These are phyloP conservation scores for Cyclophora punctaria DNA, from an alignment of 2,888 invertebrate species.

Conservation along the genomic window DNA sequence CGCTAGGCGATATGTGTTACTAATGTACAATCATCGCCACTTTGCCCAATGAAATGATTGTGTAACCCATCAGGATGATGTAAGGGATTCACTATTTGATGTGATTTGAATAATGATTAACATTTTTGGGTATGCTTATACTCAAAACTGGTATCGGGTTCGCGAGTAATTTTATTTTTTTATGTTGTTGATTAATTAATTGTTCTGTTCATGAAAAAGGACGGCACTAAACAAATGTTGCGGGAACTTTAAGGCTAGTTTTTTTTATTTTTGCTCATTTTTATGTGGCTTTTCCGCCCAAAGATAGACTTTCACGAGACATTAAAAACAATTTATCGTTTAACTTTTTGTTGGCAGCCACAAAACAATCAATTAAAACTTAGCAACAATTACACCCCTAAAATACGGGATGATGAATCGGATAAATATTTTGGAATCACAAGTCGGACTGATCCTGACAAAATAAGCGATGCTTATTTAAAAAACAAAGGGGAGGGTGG, in stretches of 20 bases:
- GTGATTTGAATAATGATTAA: conserved; percentile 29
- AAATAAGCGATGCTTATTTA: conserved; percentile 59
- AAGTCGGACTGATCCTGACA: conserved; percentile 44
- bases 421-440: conserved; percentile 54
- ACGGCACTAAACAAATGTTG: no score
- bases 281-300: no score
- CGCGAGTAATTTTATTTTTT: no score
- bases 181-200: no score
- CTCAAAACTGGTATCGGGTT: no score
- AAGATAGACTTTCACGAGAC: not conserved
- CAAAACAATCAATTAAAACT: conserved; percentile 13
- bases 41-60: conserved; percentile 55
- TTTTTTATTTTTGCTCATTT: no score
- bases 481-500: conserved; percentile 61
- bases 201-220: no score
- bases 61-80: conserved; percentile 50
- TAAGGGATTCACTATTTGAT: conserved; percentile 37
- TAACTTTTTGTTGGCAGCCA: not conserved
- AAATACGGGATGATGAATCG: conserved; percentile 20
- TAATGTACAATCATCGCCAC: conserved; percentile 65
- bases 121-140: not conserved
- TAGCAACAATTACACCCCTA: not conserved
- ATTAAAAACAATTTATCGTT: conserved; percentile 14
- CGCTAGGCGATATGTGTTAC: conserved; percentile 64
- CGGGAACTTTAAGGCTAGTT: no score